Evolutionary conservation across 2,888 invertebrate species (phyloP).

Genomic region (Protophormia terraenovae): DNA sequence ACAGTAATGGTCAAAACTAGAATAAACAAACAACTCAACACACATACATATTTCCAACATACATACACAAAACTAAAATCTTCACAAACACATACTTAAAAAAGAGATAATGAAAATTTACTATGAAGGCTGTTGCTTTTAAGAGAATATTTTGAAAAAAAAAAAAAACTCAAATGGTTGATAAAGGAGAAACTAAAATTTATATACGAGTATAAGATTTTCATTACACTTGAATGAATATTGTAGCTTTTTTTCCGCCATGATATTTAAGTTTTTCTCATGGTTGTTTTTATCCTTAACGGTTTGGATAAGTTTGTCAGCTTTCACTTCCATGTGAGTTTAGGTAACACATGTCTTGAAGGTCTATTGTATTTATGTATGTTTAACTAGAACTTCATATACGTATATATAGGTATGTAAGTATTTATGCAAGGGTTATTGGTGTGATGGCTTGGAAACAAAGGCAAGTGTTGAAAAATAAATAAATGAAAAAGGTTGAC

Average conservation of each 20-base stretch:
- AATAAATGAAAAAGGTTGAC: background rate
- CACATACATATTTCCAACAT: background rate
- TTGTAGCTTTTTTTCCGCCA: background rate
- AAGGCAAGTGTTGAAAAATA: background rate
- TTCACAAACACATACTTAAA: slow-evolving; percentile 9
- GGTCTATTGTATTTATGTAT: slow-evolving; percentile 3
- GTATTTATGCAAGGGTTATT: slow-evolving; percentile 3
- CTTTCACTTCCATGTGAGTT: background rate
- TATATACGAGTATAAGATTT: slow-evolving; percentile 11
- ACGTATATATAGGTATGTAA: background rate
- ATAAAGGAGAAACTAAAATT: background rate
- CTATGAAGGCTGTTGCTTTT: slow-evolving; percentile 15
- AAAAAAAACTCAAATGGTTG: background rate
- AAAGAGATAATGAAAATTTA: slow-evolving; percentile 49
- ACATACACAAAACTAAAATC: background rate
- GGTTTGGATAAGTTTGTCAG: slow-evolving; percentile 25
- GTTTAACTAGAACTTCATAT: background rate
- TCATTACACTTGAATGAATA: slow-evolving; percentile 24
- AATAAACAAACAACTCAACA: slow-evolving; percentile 14
- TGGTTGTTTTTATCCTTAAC: background rate
- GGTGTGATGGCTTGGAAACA: slow-evolving; percentile 7
- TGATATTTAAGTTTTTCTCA: background rate
- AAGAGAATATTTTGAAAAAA: background rate
- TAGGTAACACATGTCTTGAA: slow-evolving; percentile 7
- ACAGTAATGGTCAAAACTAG: slow-evolving; percentile 20